phyloP scores from a whole-genome alignment of 2,113 vertebrate genomes.

The Epinephelus cyanopodus region DNA sequence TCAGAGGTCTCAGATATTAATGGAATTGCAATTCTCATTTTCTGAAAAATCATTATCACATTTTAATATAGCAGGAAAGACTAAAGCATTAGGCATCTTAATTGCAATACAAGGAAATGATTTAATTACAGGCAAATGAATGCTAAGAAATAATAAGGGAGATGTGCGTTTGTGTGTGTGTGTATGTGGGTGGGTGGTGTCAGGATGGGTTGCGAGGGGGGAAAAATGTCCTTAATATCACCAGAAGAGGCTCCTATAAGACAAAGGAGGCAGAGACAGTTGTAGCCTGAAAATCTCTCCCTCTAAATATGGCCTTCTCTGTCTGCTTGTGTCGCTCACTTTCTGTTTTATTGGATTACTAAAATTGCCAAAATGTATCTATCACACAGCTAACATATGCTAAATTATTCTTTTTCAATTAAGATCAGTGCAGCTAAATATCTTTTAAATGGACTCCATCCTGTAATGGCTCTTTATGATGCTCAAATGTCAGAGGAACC shows the following conservation, averaged over 20 bases:
- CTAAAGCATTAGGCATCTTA: neutral
- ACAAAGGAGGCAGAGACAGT: neutral
- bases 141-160: neutral
- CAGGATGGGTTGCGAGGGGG: neutral
- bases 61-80: conserved; percentile 36
- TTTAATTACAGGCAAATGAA: conserved; percentile 38
- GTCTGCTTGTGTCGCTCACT: neutral
- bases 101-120: conserved; percentile 7
- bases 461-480: neutral
- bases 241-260: neutral
- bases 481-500: conserved; percentile 22
- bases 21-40: conserved; percentile 29
- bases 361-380: too few species aligned
- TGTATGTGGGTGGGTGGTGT: neutral
- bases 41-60: conserved; percentile 17
- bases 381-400: conserved; percentile 23
- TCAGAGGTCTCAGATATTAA: conserved; percentile 13
- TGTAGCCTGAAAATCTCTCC: neutral
- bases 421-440: neutral
- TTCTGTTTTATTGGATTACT: too few species aligned
- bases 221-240: neutral
- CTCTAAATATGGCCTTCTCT: neutral
- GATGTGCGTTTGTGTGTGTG: neutral
- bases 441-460: neutral
- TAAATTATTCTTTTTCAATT: conserved; percentile 8